Evolutionary conservation across 2,888 invertebrate species (phyloP), one percentile per base, ranked within the genome.

Genomic region (Agrotis exclamationis): DNA sequence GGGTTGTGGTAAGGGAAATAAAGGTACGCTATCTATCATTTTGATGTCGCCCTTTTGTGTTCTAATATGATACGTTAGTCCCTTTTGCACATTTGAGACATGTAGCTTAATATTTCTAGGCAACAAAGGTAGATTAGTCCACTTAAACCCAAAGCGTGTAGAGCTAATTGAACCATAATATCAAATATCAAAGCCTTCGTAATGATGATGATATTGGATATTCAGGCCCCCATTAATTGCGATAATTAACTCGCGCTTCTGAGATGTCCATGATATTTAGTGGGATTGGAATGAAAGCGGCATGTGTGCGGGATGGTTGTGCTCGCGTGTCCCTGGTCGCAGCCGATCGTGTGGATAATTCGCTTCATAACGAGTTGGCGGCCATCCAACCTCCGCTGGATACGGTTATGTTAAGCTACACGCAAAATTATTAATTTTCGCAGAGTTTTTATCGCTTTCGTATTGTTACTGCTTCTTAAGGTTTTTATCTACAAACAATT

Each of bases 351-450:
- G 80, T 82, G 82, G 85, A 82, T 85, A 85, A 83, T 85, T 83
- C 83, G 74, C 84, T 66, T 70, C 84, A 75, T 85, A 87, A 86
- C 87, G 84, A 88, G 87, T 87, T 87, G 87, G 87, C 87, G 66
- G 62, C 65, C 67, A 66, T 82, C 89, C 89, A 89, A 82, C 74
- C 70, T 83, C 80, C 83, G 71, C 79, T 86, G 77, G 81, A 82
- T 82, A 81, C 79, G 77, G 79, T 81, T 86, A 83, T 85, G 84
- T 87, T 85, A 84, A 86, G 86, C 84, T 84, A 72, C 79, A 86
- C 81, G 85, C 85, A 84, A 86, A 39, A 80, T 84, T 86, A 86
- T 86, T 86, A 85, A 86, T 82, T 87, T 82, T 69, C 51, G 62
- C 60, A 48, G 59, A 66, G 65, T 67, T 75, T 79, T 83, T 72